Conservation (phyloP, 2,113 vertebrate genomes). For the Daboia siamensis region DNA sequence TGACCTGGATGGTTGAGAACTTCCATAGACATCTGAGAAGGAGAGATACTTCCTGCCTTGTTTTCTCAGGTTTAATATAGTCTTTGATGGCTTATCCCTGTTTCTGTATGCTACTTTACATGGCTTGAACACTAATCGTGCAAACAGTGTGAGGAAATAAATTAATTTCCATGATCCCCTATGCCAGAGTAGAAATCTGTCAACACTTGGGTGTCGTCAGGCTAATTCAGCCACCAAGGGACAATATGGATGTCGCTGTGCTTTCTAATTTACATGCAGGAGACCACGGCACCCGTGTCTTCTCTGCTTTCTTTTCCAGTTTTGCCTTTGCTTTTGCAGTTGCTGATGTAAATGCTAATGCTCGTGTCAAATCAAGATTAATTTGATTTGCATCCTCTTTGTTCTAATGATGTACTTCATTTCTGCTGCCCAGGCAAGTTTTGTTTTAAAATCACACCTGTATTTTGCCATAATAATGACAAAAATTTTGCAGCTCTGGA, state of each 20-base stretch:
- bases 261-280: conserved; percentile 75
- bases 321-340: conserved; percentile 80
- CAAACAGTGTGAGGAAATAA: not conserved
- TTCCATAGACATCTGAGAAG: not conserved
- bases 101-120: not conserved
- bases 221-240: conserved; percentile 77
- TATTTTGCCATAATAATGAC: conserved; percentile 76
- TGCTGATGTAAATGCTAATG: conserved; percentile 83
- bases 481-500: conserved; percentile 57
- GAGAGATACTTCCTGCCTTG: not conserved
- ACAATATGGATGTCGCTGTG: conserved; percentile 68
- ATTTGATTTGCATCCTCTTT: conserved; percentile 83
- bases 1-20: not conserved
- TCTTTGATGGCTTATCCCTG: not conserved
- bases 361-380: conserved; percentile 84
- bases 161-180: conserved; percentile 58
- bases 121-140: no score
- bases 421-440: conserved; percentile 78
- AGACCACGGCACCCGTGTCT: conserved; percentile 75
- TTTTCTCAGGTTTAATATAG: not conserved
- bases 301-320: conserved; percentile 85
- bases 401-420: conserved; percentile 85
- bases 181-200: conserved; percentile 60
- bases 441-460: conserved; percentile 74
- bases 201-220: conserved; percentile 66